Conservation (phyloP, 2,888 invertebrate genomes). For the Ochropleura leucogaster region DNA sequence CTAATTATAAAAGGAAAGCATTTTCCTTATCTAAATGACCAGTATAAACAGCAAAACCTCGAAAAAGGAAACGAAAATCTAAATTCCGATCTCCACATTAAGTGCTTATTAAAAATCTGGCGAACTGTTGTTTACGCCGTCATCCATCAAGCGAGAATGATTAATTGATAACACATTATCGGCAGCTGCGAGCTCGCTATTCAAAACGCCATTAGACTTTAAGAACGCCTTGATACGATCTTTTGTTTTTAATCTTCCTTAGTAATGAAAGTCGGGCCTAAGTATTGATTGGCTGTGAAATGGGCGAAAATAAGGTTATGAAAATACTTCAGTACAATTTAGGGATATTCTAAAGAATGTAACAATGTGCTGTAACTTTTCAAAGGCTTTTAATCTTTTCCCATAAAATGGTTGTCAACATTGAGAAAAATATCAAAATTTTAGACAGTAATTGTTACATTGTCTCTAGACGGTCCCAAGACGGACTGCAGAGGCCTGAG, state of each 20-base stretch:
- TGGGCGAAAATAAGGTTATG: slow-evolving; percentile 7
- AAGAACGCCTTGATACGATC: slow-evolving; percentile 61
- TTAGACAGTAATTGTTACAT: neutral
- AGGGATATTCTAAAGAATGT: neutral
- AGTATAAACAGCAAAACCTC: slow-evolving; percentile 28
- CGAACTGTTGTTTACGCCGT: slow-evolving; percentile 72
- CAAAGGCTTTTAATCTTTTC: too few relatives aligned
- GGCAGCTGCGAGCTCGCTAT: slow-evolving; percentile 71
- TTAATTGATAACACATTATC: slow-evolving; percentile 81
- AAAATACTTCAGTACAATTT: slow-evolving; percentile 14
- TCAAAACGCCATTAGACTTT: slow-evolving; percentile 73
- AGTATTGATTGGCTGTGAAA: slow-evolving; percentile 56
- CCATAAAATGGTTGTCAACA: too few relatives aligned
- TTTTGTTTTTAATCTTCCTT: slow-evolving; percentile 65
- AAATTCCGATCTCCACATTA: slow-evolving; percentile 59
- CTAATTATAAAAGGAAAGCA: slow-evolving; percentile 15
- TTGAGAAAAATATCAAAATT: neutral
- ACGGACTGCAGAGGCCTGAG: too few relatives aligned
- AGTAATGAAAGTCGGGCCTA: slow-evolving; percentile 55
- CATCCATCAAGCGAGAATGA: slow-evolving; percentile 78
- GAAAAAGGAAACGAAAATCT: slow-evolving; percentile 41
- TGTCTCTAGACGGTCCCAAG: neutral
- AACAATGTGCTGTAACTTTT: neutral
- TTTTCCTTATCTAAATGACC: slow-evolving; percentile 30
- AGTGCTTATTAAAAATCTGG: slow-evolving; percentile 68